These are phyloP conservation scores for Lanius ludovicianus DNA, from an alignment of 2,113 vertebrate species.

Conservation along the genomic window DNA sequence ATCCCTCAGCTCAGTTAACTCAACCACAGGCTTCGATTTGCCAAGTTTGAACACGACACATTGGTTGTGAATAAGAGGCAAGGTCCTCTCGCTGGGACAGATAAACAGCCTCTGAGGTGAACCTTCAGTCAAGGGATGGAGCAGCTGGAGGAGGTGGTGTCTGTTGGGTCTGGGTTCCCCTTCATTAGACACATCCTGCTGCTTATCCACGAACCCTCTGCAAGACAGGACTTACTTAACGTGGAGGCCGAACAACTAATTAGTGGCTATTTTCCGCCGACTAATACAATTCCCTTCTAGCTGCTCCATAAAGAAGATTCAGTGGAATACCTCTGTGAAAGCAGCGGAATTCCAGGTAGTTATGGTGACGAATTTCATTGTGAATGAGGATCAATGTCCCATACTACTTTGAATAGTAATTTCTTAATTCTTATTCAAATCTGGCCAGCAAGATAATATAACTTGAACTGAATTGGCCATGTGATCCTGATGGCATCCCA, in stretches of 20 bases:
- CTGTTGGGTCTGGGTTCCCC: not conserved
- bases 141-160: not conserved
- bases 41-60: not conserved
- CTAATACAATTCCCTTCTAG: constrained; percentile 49
- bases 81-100: not conserved
- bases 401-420: constrained; percentile 79
- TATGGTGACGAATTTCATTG: constrained; percentile 73
- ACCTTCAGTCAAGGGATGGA: not conserved
- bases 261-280: not conserved
- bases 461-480: constrained; percentile 80
- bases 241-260: constrained; percentile 52
- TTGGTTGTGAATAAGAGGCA: not conserved
- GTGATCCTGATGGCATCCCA: constrained; percentile 76
- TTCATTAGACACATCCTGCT: not conserved
- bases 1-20: not conserved
- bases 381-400: constrained; percentile 77
- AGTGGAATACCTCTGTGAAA: constrained; percentile 50
- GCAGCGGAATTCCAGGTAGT: constrained; percentile 70
- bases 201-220: not conserved
- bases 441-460: constrained; percentile 77
- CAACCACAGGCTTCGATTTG: not conserved
- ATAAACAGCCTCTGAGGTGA: not conserved
- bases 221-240: constrained; percentile 43
- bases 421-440: constrained; percentile 84
- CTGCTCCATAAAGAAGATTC: constrained; percentile 63